Percentiles rank a stretch among this genome's conserved stretches.
Conservation (phyloP, 1,140 invertebrate genomes). For the Charaxes varanes region DNA sequence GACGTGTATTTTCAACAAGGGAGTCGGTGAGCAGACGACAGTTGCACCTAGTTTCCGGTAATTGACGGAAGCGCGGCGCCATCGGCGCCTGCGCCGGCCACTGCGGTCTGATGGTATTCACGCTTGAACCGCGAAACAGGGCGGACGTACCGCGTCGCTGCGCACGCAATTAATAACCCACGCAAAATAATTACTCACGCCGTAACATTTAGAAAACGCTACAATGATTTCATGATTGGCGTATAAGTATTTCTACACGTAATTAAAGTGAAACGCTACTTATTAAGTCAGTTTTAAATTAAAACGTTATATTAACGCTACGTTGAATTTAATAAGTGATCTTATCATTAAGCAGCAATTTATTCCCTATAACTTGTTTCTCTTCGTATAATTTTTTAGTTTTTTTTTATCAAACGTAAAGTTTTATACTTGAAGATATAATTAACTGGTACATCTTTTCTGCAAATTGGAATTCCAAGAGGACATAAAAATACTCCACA, state of each 20-base stretch:
- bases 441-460: too few species aligned
- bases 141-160: constrained; percentile 49
- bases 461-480: too few species aligned
- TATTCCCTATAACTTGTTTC: background rate
- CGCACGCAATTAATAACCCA: constrained; percentile 30
- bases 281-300: constrained; percentile 12
- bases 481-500: too few species aligned
- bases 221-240: constrained; percentile 18
- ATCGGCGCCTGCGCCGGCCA: constrained; percentile 43
- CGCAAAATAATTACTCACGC: constrained; percentile 23
- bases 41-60: constrained; percentile 54
- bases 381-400: constrained; percentile 2
- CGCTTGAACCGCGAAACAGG: constrained; percentile 28
- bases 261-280: constrained; percentile 17
- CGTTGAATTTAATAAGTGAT: constrained; percentile 2
- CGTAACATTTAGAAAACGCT: constrained; percentile 19
- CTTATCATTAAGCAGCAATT: background rate
- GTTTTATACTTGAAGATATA: too few species aligned
- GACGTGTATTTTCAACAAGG: constrained; percentile 4
- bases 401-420: too few species aligned
- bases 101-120: constrained; percentile 28
- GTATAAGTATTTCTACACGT: constrained; percentile 16
- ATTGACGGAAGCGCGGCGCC: constrained; percentile 54
- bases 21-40: constrained; percentile 28
- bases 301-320: constrained; percentile 13